Percentiles rank a stretch among this genome's conserved stretches.
Conservation (phyloP, 2,113 vertebrate genomes). For the Nothoprocta perdicaria region DNA sequence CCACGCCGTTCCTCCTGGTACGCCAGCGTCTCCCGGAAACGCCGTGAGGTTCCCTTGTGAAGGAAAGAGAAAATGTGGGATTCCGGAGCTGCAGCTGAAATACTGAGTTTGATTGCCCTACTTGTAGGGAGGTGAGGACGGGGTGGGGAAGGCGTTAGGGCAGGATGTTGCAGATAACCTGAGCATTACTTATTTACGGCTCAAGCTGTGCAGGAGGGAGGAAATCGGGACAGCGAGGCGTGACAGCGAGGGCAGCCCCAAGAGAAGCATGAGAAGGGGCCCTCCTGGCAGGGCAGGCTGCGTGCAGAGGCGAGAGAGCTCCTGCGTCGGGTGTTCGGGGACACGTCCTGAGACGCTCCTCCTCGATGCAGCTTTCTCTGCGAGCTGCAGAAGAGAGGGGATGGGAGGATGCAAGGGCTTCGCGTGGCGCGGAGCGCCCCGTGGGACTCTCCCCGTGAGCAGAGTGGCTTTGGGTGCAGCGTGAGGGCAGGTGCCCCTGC, state of each 20-base stretch:
- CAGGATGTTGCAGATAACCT: not conserved
- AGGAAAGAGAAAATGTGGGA: not conserved
- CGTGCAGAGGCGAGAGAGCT: not conserved
- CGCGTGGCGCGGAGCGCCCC: not conserved
- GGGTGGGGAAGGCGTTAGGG: not conserved
- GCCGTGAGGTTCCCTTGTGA: not conserved
- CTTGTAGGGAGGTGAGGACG: not conserved
- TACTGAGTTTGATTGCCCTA: not conserved
- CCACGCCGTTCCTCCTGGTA: rapidly evolving
- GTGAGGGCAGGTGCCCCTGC: rapidly evolving
- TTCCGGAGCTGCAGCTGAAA: rapidly evolving
- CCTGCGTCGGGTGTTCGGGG: not conserved
- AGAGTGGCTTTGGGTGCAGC: rapidly evolving
- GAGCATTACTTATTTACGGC: not conserved
- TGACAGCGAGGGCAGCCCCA: not conserved
- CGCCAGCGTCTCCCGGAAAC: not conserved
- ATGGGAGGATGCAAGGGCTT: rapidly evolving
- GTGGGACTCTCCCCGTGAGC: rapidly evolving
- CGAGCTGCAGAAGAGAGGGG: not conserved
- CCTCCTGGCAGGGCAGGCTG: rapidly evolving
- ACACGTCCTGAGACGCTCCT: not conserved
- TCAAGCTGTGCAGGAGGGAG: not conserved
- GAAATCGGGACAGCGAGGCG: not conserved
- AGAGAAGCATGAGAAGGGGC: not conserved
- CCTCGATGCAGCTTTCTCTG: rapidly evolving